A percentile compares a stretch with the other conserved stretches of the same genome.
phyloP scores from a whole-genome alignment of 2,888 invertebrate genomes.

The Cataglyphis livida region DNA sequence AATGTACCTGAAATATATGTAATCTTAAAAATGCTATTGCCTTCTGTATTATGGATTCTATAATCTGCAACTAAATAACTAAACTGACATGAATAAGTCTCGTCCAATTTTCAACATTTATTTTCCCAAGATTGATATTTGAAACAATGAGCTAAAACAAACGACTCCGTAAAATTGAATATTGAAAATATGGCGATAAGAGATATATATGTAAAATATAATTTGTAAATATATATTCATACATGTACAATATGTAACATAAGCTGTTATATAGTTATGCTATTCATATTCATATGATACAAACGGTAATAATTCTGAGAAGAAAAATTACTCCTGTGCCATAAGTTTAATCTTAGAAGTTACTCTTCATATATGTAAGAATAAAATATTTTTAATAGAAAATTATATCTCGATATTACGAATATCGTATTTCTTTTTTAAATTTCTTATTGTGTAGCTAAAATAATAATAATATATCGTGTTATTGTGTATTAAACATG shows the following conservation, averaged over 20 bases:
- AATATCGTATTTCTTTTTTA: neutral
- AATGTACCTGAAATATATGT: neutral
- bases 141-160: constrained; percentile 27
- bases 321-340: neutral
- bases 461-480: neutral
- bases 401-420: neutral
- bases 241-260: neutral
- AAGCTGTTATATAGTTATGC: neutral
- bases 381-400: neutral
- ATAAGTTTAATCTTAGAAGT: constrained; percentile 1
- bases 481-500: neutral
- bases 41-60: neutral
- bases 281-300: neutral
- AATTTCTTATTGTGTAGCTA: neutral
- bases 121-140: neutral
- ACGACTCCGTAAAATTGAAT: constrained; percentile 10
- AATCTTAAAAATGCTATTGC: neutral
- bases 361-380: neutral
- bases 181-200: constrained; percentile 12
- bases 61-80: neutral
- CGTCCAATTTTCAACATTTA: constrained; percentile 15
- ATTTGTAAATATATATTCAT: too few species aligned
- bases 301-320: neutral
- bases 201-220: neutral
- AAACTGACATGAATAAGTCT: neutral